Evolutionary conservation across 2,113 vertebrate species (phyloP).

Genomic region (Corythaixoides concolor): DNA sequence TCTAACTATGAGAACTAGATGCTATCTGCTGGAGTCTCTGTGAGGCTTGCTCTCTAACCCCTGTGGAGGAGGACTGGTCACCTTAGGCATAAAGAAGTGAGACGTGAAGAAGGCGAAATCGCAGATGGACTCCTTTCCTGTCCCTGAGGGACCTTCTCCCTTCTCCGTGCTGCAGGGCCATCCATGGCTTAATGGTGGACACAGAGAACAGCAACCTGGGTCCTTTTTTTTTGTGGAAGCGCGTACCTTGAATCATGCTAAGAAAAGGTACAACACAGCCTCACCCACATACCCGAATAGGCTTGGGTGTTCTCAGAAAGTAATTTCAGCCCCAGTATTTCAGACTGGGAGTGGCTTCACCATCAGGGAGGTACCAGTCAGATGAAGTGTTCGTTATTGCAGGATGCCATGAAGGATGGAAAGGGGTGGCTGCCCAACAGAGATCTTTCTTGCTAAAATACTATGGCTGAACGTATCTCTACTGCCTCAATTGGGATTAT

Average conservation of each 20-base stretch:
- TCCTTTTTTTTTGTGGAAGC: not conserved
- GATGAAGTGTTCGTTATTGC: accelerated
- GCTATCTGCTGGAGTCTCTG: not conserved
- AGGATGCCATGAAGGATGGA: not conserved
- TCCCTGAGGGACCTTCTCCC: not conserved
- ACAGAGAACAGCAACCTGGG: not conserved
- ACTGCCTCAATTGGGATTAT: not conserved
- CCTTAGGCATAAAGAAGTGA: not conserved
- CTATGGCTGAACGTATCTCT: not conserved
- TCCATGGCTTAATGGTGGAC: not conserved
- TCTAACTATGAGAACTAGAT: not conserved
- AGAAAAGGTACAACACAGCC: not conserved
- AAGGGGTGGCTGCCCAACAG: not conserved
- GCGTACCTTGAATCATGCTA: not conserved
- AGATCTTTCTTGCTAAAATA: not conserved
- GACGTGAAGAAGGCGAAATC: not conserved
- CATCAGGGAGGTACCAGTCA: not conserved
- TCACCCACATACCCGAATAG: accelerated
- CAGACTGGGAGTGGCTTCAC: not conserved
- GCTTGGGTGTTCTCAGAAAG: not conserved
- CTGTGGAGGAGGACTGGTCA: not conserved
- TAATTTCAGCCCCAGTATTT: not conserved
- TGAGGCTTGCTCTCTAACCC: not conserved
- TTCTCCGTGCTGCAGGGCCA: not conserved
- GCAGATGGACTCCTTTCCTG: not conserved